Conservation (phyloP, 2,888 invertebrate species). For the Caenorhabditis drosophilae region DNA sequence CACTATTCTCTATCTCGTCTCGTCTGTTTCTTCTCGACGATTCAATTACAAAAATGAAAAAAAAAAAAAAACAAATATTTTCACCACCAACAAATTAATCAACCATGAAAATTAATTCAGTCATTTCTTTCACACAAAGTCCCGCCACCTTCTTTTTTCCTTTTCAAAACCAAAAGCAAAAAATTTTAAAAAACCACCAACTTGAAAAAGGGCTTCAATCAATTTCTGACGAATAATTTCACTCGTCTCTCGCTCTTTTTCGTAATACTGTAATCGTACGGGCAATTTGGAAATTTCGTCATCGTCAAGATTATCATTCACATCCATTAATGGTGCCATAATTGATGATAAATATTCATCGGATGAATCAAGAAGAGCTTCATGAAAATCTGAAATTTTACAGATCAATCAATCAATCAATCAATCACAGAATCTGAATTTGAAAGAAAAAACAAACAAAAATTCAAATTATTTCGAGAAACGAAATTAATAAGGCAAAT, state of each 20-base stretch:
- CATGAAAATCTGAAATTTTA: conserved; percentile 58
- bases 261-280: conserved; percentile 58
- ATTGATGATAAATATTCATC: conserved; percentile 56
- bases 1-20: too few species aligned
- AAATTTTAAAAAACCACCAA: too few species aligned
- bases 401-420: too few species aligned
- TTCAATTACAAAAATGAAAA: too few species aligned
- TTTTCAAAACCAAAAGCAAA: too few species aligned
- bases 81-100: background rate
- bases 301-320: conserved; percentile 49
- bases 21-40: too few species aligned
- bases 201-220: conserved; percentile 61
- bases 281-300: conserved; percentile 58
- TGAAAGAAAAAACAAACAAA: too few species aligned
- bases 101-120: too few species aligned
- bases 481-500: background rate
- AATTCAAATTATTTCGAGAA: background rate
- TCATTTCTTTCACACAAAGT: too few species aligned
- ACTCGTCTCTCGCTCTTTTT: conserved; percentile 45
- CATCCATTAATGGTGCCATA: conserved; percentile 55
- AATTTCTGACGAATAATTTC: conserved; percentile 48
- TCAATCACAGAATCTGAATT: too few species aligned
- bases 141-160: too few species aligned
- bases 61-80: too few species aligned
- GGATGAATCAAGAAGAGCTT: conserved; percentile 44